Base-by-base conservation (phyloP, 2,113 vertebrate species). In the Muntiacus reevesi region DNA sequence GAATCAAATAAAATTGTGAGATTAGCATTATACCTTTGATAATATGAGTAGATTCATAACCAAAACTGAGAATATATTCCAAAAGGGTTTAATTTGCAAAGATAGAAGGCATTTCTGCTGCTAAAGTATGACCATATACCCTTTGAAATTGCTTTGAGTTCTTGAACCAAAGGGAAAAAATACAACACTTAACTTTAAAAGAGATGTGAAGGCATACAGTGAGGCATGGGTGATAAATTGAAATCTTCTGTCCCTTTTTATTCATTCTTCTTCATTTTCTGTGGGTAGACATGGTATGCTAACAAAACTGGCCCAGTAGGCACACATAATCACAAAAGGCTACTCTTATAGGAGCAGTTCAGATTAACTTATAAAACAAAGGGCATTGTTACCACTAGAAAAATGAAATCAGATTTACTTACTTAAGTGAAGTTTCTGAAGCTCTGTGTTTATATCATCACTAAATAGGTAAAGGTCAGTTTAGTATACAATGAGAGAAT, bases 211-310 rank as follows among this genome's bases (percentile, higher is more conserved):
- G 57, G 21, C 16, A 59, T 89, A 78, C 6, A 5, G 6, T 81
- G 82, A 33, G 55, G 82, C 28, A 43, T 67, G 52, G 78, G 78
- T 43, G 92, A 93, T 60, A 59, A 89, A 76, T 86, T 93, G 85
- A 94, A 95, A 95, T 89, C 50, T 59, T 93, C 91, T 91, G 40
- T 93, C 40, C 17, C n/a, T 62, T 92, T 88, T 91, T 84, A 60
- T 12, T 95, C 89, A 96, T 97, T 97, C 96, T 87, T 97, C 97
- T 97, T 97, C 94, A 97, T 95, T 95, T 98, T 93, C 96, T 95
- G 67, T 83, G 28, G 30, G 67, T 82, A 93, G 86, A 91, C 50
- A 79, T 89, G 89, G 11, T 79, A 96, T 89, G 30, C 28, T 57
- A 21, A 59, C n/a, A 94, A 43, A 79, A 62, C 36, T 89, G 60